Percentiles rank a stretch among this genome's conserved stretches.
phyloP scores from a whole-genome alignment of 2,113 vertebrate species.

The Calidris pygmaea region DNA sequence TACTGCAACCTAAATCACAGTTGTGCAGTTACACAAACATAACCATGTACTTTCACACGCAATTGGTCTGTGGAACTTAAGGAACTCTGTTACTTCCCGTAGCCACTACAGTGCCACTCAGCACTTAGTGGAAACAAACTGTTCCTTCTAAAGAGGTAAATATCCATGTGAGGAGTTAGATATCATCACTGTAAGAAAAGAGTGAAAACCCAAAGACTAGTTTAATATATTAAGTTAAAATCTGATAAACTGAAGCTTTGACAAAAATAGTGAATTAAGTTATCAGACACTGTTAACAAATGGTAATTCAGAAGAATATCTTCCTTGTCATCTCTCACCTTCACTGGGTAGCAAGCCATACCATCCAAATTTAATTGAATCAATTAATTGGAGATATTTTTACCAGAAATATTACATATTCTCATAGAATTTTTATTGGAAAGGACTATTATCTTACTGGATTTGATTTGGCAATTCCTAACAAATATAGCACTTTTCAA shows the following conservation, averaged over 20 bases:
- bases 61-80: not conserved
- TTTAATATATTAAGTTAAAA: not conserved
- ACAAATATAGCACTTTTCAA: not conserved
- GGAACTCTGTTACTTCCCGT: not conserved
- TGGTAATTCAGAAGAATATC: not conserved
- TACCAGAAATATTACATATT: not conserved
- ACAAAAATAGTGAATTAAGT: not conserved
- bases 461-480: not conserved
- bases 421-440: not conserved
- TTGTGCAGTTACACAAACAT: not conserved
- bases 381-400: not conserved
- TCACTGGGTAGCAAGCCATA: not conserved
- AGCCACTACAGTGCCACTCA: not conserved
- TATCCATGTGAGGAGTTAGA: not conserved
- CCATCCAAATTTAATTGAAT: not conserved
- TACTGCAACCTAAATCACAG: not conserved
- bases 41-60: not conserved
- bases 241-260: not conserved
- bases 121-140: not conserved
- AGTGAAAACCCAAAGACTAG: not conserved
- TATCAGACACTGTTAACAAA: not conserved
- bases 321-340: not conserved
- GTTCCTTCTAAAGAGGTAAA: not conserved
- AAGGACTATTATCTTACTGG: not conserved
- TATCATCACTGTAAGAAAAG: not conserved